Evolutionary conservation across 2,113 vertebrate species (phyloP), one percentile per base, ranked within the genome.

Genomic region (Erythrocebus patas): DNA sequence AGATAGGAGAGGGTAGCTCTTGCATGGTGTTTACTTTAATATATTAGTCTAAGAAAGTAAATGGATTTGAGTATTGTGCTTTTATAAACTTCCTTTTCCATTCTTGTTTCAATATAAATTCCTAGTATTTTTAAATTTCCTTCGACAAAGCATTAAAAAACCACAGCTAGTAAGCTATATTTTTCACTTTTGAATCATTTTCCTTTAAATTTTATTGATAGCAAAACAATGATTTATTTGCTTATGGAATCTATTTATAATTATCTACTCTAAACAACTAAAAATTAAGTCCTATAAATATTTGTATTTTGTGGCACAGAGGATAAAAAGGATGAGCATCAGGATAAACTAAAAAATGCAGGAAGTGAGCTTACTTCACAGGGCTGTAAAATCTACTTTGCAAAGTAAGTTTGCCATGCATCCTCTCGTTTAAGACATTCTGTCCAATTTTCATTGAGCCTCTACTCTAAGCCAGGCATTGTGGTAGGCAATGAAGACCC

Each of bases 171-270:
- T n/a, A 75, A 96, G 61, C 48, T 43, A 4, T 55, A 43, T 87
- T 40, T 84, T 95, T 88, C 32, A 73, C 45, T 72, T 97, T 72
- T 75, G 43, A 95, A 81, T 91, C 16, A 90, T 80, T 94, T 86
- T 70, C 17, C 30, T 96, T 94, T 73, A 57, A 70, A 85, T 76
- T 55, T 66, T 81, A 81, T n/a, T 78, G 78, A 73, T 6, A 83
- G 55, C 16, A 59, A 97, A 85, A 72, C 1, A 81, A 91, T 81
- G 7, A 88, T 50, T 95, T 80, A 83, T 90, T 83, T 95, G 38
- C 17, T 66, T 66, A 70, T 23, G n/a, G 27, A 79, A 90, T 70
- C 40, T 79, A 57, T 57, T 50, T 30, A 70, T 68, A 76, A 86
- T 35, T 45, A 72, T 3, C 20, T 93, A 55, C 6, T 35, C 10